Conservation (phyloP, 2,113 vertebrate genomes). For the Micronycteris hirsuta region DNA sequence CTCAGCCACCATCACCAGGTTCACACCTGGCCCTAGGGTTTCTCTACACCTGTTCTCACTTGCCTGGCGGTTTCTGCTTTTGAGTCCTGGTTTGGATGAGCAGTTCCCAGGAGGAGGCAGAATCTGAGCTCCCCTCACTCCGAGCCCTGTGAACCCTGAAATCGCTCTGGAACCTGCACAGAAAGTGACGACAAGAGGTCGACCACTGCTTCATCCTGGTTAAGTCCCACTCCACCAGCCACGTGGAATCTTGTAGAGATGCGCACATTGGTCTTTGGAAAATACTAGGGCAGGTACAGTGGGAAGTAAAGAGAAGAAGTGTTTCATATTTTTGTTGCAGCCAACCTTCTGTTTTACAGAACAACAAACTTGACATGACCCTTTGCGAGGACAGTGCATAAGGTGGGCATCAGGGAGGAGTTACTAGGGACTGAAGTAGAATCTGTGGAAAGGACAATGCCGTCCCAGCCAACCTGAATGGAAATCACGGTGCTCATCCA, state of each 20-base stretch:
- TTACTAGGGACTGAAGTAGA: background rate
- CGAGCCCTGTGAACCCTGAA: background rate
- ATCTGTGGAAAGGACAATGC: background rate
- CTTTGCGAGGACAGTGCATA: background rate
- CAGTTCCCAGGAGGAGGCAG: background rate
- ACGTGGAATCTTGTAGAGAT: background rate
- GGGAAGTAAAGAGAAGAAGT: background rate
- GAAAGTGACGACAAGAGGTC: background rate
- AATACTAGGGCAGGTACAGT: background rate
- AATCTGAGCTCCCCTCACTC: background rate
- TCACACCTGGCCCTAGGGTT: background rate
- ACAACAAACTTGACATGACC: background rate
- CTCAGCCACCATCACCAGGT: background rate
- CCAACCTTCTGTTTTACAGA: background rate
- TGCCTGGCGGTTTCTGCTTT: background rate
- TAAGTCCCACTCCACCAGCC: background rate
- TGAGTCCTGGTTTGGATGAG: background rate
- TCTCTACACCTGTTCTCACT: background rate
- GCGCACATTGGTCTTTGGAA: too few relatives aligned
- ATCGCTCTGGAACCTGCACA: background rate
- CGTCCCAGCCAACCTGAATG: background rate
- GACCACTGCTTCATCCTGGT: too few relatives aligned
- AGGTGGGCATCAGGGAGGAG: background rate
- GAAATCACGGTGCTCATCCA: background rate
- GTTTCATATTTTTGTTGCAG: background rate